phyloP scores from a whole-genome alignment of 1,140 invertebrate genomes.

The Drosophila lacteicornis region DNA sequence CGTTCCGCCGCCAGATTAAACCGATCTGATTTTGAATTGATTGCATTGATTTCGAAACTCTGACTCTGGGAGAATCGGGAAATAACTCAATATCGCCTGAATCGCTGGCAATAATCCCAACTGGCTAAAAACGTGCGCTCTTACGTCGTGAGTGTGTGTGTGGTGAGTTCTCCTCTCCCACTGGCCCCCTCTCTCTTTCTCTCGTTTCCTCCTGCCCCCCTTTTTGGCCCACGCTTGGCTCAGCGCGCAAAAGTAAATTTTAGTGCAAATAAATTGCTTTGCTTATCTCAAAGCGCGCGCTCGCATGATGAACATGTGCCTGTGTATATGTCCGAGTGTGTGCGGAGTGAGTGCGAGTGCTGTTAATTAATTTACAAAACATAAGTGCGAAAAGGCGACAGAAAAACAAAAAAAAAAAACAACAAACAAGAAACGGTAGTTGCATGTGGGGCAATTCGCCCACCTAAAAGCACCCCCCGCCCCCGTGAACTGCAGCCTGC shows the following conservation, averaged over 20 bases:
- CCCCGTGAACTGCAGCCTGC: conserved; percentile 13
- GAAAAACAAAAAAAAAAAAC: conserved; percentile 27
- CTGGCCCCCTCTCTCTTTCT: conserved; percentile 18
- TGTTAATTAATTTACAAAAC: conserved; percentile 76
- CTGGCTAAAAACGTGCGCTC: conserved; percentile 60
- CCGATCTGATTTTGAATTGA: conserved; percentile 24
- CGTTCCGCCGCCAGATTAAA: conserved; percentile 28
- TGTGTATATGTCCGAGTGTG: conserved; percentile 27
- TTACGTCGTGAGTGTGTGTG: conserved; percentile 62
- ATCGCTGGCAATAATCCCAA: conserved; percentile 11
- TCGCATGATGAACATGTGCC: conserved; percentile 50
- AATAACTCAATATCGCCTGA: conserved; percentile 2
- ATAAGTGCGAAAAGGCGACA: conserved; percentile 27
- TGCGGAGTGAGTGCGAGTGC: conserved; percentile 54
- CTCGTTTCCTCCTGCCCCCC: not conserved
- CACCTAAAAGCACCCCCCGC: conserved; percentile 4
- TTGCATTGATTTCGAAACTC: conserved; percentile 32
- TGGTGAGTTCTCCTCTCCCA: conserved; percentile 67
- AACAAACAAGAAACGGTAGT: conserved; percentile 36
- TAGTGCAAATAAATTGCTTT: conserved; percentile 81
- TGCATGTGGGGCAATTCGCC: conserved; percentile 48
- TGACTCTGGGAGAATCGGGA: conserved; percentile 18
- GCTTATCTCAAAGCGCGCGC: conserved; percentile 74
- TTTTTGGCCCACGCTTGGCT: conserved; percentile 12
- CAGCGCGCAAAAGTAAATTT: conserved; percentile 77